Conservation (phyloP, 2,888 invertebrate genomes). For the Papilio elwesi region DNA sequence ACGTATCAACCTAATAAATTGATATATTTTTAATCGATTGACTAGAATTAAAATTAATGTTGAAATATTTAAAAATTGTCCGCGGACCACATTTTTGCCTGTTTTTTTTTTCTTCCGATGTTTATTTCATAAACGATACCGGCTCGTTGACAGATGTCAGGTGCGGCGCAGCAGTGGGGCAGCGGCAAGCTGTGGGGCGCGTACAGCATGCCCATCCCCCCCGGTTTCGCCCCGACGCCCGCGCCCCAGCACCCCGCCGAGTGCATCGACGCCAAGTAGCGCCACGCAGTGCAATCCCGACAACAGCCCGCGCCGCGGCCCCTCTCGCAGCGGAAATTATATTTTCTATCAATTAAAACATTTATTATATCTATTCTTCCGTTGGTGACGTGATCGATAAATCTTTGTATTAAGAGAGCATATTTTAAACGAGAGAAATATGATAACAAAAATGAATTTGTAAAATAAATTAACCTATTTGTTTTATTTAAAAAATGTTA, state of each 20-base stretch:
- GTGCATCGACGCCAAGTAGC: constrained; percentile 82
- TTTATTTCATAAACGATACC: no score
- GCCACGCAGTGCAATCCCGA: constrained; percentile 51
- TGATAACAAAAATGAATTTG: constrained; percentile 84
- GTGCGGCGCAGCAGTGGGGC: constrained; percentile 46
- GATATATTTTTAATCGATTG: no score
- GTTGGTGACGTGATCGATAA: constrained; percentile 80
- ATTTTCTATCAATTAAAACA: constrained; percentile 63
- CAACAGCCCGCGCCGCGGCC: constrained; percentile 19
- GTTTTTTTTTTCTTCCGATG: no score
- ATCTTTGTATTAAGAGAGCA: constrained; percentile 83
- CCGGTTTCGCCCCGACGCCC: constrained; percentile 78
- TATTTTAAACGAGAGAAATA: constrained; percentile 84
- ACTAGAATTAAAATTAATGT: no score
- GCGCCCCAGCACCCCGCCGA: constrained; percentile 71
- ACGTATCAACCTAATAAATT: no score
- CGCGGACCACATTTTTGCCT: no score
- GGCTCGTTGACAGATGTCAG: constrained; percentile 32
- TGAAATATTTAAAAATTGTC: no score
- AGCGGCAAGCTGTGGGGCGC: constrained; percentile 54
- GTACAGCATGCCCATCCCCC: constrained; percentile 72
- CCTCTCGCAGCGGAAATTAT: constrained; percentile 54
- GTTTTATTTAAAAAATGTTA: constrained; percentile 75
- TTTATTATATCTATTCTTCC: constrained; percentile 61
- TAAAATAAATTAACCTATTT: constrained; percentile 84